These are phyloP conservation scores for Pollenia amentaria DNA, from an alignment of 2,888 invertebrate genomes.

Conservation along the genomic window DNA sequence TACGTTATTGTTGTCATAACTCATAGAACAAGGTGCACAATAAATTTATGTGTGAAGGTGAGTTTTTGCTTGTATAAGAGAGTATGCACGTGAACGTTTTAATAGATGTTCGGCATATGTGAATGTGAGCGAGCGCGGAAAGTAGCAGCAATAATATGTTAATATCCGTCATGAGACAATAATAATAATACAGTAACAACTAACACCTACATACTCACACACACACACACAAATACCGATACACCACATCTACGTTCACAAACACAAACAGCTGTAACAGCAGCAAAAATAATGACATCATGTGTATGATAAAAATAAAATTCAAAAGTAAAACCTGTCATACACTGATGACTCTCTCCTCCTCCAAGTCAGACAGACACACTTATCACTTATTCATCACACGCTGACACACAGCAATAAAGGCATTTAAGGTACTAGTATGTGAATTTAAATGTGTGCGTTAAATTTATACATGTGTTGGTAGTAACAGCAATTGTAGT, in stretches of 20 bases:
- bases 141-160: constrained; percentile 82
- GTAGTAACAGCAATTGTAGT: constrained; percentile 50
- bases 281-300: constrained; percentile 48
- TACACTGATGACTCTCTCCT: constrained; percentile 45
- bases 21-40: constrained; percentile 63
- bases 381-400: constrained; percentile 60
- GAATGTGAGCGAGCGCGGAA: constrained; percentile 69
- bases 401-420: constrained; percentile 44
- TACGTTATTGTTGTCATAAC: constrained; percentile 65
- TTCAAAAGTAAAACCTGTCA: constrained; percentile 56
- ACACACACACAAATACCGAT: constrained; percentile 11
- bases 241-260: neutral
- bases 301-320: constrained; percentile 53
- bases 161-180: constrained; percentile 81
- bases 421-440: constrained; percentile 19
- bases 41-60: constrained; percentile 30
- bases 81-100: constrained; percentile 44
- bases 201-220: constrained; percentile 62
- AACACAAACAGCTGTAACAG: constrained; percentile 51
- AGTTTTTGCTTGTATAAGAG: constrained; percentile 2
- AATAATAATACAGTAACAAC: constrained; percentile 74
- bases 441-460: neutral
- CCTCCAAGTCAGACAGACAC: constrained; percentile 9
- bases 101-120: constrained; percentile 51
- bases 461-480: neutral